Percentiles rank a stretch among this genome's conserved stretches.
phyloP scores from a whole-genome alignment of 2,113 vertebrate genomes.

The Sylvilagus bachmani region DNA sequence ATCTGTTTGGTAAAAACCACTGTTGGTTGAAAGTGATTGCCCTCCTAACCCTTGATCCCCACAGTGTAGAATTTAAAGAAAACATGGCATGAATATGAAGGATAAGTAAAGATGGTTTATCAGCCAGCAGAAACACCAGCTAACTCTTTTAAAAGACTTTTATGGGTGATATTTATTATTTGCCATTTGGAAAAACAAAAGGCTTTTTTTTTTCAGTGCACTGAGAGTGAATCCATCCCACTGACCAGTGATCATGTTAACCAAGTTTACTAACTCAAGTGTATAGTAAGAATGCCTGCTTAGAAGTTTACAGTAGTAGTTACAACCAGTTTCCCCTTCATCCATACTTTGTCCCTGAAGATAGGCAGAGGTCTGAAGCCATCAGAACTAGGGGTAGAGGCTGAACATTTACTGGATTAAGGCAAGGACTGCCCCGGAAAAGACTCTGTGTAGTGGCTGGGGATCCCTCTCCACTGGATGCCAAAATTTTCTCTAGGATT shows the following conservation, averaged over 20 bases:
- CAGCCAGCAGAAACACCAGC: neutral
- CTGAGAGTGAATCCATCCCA: neutral
- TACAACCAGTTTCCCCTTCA: no score
- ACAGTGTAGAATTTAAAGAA: neutral
- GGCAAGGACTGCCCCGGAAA: neutral
- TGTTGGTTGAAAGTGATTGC: neutral
- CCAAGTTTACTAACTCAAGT: neutral
- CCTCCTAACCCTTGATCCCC: neutral
- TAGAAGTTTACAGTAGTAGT: neutral
- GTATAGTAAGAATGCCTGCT: neutral
- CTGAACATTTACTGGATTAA: neutral
- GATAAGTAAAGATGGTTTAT: neutral
- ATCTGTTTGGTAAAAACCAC: constrained; percentile 36
- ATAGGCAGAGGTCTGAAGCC: neutral
- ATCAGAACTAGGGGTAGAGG: neutral
- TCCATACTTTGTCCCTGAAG: accelerated
- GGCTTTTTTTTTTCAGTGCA: neutral
- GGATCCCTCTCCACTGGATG: neutral
- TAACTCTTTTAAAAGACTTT: neutral
- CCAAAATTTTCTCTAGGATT: neutral
- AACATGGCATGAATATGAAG: accelerated
- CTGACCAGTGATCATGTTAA: neutral
- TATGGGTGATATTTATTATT: neutral
- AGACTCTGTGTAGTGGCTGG: accelerated
- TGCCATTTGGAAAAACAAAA: neutral